phyloP scores from a whole-genome alignment of 2,888 invertebrate genomes.

The Agrochola lota region DNA sequence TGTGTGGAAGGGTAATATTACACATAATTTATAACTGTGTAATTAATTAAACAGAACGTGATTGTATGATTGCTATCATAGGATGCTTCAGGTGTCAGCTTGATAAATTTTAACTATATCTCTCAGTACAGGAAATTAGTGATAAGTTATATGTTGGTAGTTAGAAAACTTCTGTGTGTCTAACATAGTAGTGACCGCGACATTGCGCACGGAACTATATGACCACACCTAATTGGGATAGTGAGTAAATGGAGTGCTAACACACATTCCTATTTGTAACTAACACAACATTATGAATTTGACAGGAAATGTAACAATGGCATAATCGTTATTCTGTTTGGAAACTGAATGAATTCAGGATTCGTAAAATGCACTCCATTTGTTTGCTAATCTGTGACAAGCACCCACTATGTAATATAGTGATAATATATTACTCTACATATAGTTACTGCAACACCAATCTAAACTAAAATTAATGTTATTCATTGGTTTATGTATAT shows the following conservation, averaged over 20 bases:
- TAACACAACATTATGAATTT: not conserved
- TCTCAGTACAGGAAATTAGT: conserved; percentile 90
- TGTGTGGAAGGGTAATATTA: conserved; percentile 7
- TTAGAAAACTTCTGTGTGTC: conserved; percentile 82
- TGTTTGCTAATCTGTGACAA: conserved; percentile 54
- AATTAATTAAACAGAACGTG: conserved; percentile 35
- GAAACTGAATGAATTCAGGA: not conserved
- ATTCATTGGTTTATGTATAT: conserved; percentile 64
- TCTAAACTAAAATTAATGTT: conserved; percentile 65
- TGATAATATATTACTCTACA: conserved; percentile 68
- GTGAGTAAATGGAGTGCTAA: conserved; percentile 42
- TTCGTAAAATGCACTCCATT: conserved; percentile 45
- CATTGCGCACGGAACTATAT: conserved; percentile 49
- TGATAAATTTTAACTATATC: conserved; percentile 86
- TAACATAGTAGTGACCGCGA: conserved; percentile 61
- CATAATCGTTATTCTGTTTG: not conserved
- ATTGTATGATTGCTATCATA: conserved; percentile 56
- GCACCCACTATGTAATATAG: conserved; percentile 69
- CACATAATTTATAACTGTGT: not conserved
- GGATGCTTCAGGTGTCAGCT: conserved; percentile 76
- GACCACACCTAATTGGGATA: conserved; percentile 40
- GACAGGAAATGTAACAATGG: not conserved
- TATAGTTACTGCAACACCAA: conserved; percentile 72
- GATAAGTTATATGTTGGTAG: conserved; percentile 86
- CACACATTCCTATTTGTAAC: not conserved